Conservation (phyloP, 1,140 invertebrate genomes). For the Lasioglossum albipes region DNA sequence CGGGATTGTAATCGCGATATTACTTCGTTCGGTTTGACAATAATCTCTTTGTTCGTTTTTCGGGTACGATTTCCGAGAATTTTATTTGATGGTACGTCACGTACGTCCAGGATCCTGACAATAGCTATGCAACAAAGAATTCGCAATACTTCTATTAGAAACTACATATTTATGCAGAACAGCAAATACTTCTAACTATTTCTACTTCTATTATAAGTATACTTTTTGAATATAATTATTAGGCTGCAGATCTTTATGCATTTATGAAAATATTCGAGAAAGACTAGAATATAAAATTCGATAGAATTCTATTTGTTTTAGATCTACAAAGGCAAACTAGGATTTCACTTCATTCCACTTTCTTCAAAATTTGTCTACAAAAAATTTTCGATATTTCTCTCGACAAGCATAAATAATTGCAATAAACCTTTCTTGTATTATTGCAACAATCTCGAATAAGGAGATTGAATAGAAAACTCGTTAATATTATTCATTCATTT, state of each 20-base stretch:
- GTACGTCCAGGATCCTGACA: background rate
- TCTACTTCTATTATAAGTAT: no score
- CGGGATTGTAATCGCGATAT: background rate
- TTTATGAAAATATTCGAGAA: no score
- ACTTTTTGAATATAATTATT: no score
- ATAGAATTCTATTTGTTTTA: background rate
- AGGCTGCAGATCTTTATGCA: no score
- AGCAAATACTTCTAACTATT: no score
- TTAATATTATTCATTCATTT: background rate
- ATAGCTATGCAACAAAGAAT: constrained; percentile 11
- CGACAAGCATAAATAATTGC: background rate
- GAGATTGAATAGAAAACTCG: no score
- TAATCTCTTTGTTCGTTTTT: constrained; percentile 18
- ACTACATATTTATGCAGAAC: no score
- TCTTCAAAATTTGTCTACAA: no score
- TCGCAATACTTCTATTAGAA: no score
- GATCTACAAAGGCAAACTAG: background rate
- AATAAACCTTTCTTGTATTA: background rate
- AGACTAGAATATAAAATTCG: no score
- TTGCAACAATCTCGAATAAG: background rate
- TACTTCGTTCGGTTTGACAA: background rate
- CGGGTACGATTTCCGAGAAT: background rate
- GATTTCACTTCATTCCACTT: no score
- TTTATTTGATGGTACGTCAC: background rate
- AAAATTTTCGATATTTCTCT: background rate